These are phyloP conservation scores for Papilio machaon DNA, from an alignment of 1,140 invertebrate species.

Conservation along the genomic window DNA sequence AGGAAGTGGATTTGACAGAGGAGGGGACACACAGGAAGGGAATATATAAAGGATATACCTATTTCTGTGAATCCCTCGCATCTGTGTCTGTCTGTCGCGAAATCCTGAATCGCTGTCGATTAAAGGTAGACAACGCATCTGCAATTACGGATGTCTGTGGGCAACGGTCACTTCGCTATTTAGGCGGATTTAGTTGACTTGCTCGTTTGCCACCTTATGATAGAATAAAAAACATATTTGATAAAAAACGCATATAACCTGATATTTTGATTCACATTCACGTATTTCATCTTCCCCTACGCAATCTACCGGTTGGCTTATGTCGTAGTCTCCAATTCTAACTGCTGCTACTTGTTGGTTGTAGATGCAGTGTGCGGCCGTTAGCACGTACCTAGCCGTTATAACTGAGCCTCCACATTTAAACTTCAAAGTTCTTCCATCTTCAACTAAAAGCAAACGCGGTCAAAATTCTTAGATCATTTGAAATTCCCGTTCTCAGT, in stretches of 20 bases:
- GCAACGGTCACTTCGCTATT: too few species aligned
- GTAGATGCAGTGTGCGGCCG: slow-evolving; percentile 48
- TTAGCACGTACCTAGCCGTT: slow-evolving; percentile 47
- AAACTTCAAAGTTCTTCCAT: slow-evolving; percentile 37
- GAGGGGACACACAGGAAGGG: too few species aligned
- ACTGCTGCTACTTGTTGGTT: slow-evolving; percentile 41
- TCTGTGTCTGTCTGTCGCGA: too few species aligned
- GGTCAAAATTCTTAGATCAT: background rate
- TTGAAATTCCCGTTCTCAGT: background rate
- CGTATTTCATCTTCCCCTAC: slow-evolving; percentile 35
- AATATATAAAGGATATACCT: too few species aligned
- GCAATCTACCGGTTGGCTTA: slow-evolving; percentile 40
- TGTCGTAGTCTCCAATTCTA: slow-evolving; percentile 48
- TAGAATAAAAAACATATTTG: too few species aligned
- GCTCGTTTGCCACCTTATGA: too few species aligned
- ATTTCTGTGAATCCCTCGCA: too few species aligned
- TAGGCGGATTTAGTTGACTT: too few species aligned
- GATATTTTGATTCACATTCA: slow-evolving; percentile 43
- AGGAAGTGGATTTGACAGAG: too few species aligned
- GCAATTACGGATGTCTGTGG: too few species aligned
- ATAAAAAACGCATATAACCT: slow-evolving; percentile 36
- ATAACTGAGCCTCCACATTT: slow-evolving; percentile 49
- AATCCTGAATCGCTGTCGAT: too few species aligned
- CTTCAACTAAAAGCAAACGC: background rate
- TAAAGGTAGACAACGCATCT: too few species aligned